phyloP scores from a whole-genome alignment of 2,888 invertebrate genomes.

The Drosophila atroscutellata region DNA sequence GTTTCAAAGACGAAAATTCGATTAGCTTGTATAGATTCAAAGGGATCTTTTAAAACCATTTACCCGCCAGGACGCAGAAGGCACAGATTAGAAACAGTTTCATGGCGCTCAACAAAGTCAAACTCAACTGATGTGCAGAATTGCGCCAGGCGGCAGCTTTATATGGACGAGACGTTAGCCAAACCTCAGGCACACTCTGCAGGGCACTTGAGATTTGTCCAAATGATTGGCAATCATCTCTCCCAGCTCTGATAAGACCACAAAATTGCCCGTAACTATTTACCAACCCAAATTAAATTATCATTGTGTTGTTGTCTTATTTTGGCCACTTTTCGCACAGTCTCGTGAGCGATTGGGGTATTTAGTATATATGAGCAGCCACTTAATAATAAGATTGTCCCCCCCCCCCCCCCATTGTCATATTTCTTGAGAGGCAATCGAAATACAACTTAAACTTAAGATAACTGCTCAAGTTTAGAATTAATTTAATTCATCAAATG shows the following conservation, averaged over 20 bases:
- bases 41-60: conserved; percentile 84
- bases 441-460: conserved; percentile 4
- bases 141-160: conserved; percentile 10
- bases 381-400: conserved; percentile 11
- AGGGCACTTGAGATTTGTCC: conserved; percentile 45
- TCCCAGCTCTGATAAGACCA: conserved; percentile 22
- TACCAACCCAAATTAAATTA: conserved; percentile 6
- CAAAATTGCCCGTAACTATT: not conserved
- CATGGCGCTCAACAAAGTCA: conserved; percentile 82
- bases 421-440: not conserved
- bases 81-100: conserved; percentile 87
- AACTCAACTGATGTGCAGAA: conserved; percentile 48
- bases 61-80: conserved; percentile 86
- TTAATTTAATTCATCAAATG: conserved; percentile 1
- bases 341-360: conserved; percentile 20
- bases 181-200: conserved; percentile 32
- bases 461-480: conserved; percentile 7
- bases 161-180: conserved; percentile 41
- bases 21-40: conserved; percentile 68
- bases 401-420: not conserved
- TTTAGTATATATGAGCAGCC: conserved; percentile 10
- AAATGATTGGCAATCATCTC: conserved; percentile 29
- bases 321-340: conserved; percentile 4
- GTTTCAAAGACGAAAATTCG: conserved; percentile 27
- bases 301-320: conserved; percentile 10